Percentiles rank a stretch among this genome's conserved stretches.
Conservation (phyloP, 1,140 invertebrate species). For the Venustaconcha ellipsiformis region DNA sequence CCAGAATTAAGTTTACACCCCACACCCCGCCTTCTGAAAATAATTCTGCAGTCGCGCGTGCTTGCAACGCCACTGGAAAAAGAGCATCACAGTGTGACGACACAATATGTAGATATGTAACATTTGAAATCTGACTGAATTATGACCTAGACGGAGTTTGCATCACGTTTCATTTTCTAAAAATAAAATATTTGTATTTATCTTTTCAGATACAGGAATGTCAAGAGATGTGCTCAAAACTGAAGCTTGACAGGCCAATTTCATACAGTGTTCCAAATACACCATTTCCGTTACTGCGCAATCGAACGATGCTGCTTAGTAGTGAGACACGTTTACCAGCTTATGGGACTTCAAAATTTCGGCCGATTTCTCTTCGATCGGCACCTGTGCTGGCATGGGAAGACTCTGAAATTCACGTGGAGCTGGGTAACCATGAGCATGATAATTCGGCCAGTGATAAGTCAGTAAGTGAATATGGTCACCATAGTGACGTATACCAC, state of each 20-base stretch:
- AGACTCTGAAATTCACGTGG: background rate
- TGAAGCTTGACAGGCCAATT: conserved; percentile 16
- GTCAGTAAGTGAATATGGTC: background rate
- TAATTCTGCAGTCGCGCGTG: too few relatives aligned
- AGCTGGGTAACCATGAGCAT: background rate
- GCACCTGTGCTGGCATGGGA: conserved; percentile 23
- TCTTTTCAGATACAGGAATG: conserved; percentile 35
- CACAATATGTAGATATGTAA: too few relatives aligned
- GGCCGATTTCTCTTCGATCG: conserved; percentile 27
- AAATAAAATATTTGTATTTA: too few relatives aligned
- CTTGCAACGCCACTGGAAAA: too few relatives aligned
- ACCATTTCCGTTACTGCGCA: conserved; percentile 21
- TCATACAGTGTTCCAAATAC: background rate
- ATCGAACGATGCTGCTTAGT: conserved; percentile 16
- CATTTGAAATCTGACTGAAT: too few relatives aligned
- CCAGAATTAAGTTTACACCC: too few relatives aligned
- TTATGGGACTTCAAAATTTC: conserved; percentile 5
- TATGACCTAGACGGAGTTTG: too few relatives aligned
- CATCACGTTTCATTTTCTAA: too few relatives aligned
- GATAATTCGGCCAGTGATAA: background rate
- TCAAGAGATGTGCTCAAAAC: conserved; percentile 28
- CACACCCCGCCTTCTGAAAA: too few relatives aligned
- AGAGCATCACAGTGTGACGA: too few relatives aligned
- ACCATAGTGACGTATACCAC: conserved; percentile 13
- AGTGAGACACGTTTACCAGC: conserved; percentile 19